phyloP scores from a whole-genome alignment of 2,113 vertebrate species.

The Anoplopoma fimbria region DNA sequence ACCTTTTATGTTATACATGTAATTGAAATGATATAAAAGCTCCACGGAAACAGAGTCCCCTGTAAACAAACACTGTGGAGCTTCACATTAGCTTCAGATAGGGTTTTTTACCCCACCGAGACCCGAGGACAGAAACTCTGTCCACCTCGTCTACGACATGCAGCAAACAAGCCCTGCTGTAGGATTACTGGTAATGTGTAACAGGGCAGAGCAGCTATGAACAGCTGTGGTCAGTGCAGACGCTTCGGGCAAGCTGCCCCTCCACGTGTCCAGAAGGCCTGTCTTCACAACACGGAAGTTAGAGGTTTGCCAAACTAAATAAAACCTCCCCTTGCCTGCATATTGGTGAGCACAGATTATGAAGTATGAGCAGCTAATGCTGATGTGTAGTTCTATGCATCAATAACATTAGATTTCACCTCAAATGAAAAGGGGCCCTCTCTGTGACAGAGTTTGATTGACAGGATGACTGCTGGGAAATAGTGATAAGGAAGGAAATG shows the following conservation, averaged over 20 bases:
- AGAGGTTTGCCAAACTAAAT: not conserved
- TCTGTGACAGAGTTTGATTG: not conserved
- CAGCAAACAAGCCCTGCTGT: not conserved
- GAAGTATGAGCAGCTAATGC: not conserved
- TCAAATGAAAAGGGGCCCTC: not conserved
- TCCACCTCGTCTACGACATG: not conserved
- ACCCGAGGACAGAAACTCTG: not conserved
- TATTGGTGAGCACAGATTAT: not conserved
- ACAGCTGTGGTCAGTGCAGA: not conserved
- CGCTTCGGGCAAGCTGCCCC: not conserved
- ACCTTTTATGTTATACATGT: not conserved
- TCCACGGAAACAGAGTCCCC: not conserved
- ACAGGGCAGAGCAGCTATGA: not conserved
- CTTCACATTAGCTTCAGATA: not conserved
- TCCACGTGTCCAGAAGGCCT: not conserved
- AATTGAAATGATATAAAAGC: not conserved
- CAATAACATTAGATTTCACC: not conserved
- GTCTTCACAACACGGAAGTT: not conserved
- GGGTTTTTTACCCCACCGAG: too few relatives aligned
- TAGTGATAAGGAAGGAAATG: not conserved
- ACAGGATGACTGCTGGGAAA: not conserved
- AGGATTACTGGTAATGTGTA: not conserved
- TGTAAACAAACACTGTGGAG: not conserved
- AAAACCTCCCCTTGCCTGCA: not conserved
- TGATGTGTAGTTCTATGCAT: not conserved